Base-by-base conservation (phyloP, 2,113 vertebrate species). In the Lethenteron reissneri region DNA sequence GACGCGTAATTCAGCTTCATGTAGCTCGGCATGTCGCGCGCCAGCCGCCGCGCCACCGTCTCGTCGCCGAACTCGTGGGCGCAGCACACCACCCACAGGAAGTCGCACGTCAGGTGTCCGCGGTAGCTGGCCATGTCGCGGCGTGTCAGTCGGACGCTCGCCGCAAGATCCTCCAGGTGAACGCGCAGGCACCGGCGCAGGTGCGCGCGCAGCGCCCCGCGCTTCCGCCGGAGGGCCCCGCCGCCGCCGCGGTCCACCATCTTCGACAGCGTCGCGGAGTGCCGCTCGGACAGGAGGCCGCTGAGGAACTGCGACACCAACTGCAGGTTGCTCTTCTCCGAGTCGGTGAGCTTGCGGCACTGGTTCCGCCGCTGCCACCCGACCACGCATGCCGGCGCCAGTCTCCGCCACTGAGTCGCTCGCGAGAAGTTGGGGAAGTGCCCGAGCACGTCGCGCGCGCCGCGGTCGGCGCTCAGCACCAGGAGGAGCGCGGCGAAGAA, bases 401-500 rank as follows among this genome's bases (percentile, higher is more conserved):
- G 25, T 3, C 25, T 41, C 25, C 25, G 25, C 25, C 25, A 41
- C 25, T 3, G 25, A 41, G 25, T 41, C 25, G 25, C 25, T 21
- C 62, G n/a, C 62, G n/a, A 21, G 62, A 17, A 68, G 62, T 68
- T 68, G n/a, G 62, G 62, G 21, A 68, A 68, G 21, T 68, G 62
- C 62, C 21, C 62, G 15, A 68, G 11, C 11, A 68, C 8, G n/a
- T 15, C 21, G 15, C n/a, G 21, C 9, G 10, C 62, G 62, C 11
- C 11, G 62, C 21, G 62, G 62, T 9, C n/a, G 15, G 62, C 21
- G 62, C 15, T 68, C 19, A 85, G 75, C 19, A 79, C 76, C 2
- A 85, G 74, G 74, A 80, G 84, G 11, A 89, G 70, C 0, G 86
- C 86, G 0, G 85, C 85, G 72, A 90, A 88, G 71, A 90, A 89